Conservation (phyloP, 2,113 vertebrate species). For the Pontoporia blainvillei region DNA sequence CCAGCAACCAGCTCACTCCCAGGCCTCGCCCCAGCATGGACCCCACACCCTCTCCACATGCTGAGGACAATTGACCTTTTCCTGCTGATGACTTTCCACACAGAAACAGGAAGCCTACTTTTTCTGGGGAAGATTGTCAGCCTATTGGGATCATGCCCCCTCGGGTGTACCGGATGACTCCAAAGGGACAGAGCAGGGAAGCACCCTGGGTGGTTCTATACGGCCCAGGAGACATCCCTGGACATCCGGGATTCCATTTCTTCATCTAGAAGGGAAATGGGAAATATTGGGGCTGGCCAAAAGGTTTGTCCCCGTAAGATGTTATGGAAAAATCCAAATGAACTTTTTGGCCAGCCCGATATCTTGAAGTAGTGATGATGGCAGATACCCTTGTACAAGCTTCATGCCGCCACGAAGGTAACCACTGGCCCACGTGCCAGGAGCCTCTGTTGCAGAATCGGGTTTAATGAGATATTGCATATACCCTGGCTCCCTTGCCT, state of each 20-base stretch:
- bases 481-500: background rate
- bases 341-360: too few relatives aligned
- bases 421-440: rapidly evolving
- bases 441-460: background rate
- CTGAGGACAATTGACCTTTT: slow-evolving; percentile 83
- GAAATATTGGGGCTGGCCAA: background rate
- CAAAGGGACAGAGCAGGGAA: too few relatives aligned
- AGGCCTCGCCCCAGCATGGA: background rate
- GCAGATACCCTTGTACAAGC: background rate
- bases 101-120: background rate
- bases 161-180: rapidly evolving
- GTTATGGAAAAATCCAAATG: too few relatives aligned
- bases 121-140: background rate
- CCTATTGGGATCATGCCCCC: background rate
- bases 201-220: background rate
- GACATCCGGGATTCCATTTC: background rate
- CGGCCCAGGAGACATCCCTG: background rate
- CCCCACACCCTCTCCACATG: rapidly evolving
- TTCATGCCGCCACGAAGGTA: too few relatives aligned
- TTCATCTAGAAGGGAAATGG: background rate
- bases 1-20: background rate
- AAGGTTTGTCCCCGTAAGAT: too few relatives aligned
- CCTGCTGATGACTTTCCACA: slow-evolving; percentile 80
- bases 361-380: background rate
- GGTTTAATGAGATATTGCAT: background rate